Base-by-base conservation (phyloP, 2,113 vertebrate species). In the Tinamus guttatus region DNA sequence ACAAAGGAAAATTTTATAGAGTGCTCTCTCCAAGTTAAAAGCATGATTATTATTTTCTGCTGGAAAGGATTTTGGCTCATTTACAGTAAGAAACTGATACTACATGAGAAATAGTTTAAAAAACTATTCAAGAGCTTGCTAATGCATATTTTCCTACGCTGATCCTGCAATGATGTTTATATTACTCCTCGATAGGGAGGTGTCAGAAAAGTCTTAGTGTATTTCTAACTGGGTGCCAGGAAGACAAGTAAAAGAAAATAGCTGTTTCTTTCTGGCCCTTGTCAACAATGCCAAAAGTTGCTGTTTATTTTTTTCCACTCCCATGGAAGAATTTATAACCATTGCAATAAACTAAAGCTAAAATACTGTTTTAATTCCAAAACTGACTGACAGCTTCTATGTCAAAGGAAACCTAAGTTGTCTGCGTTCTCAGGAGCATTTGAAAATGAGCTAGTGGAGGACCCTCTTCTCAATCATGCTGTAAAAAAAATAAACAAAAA, bases 131-230 rank as follows among this genome's bases (percentile, higher is more conserved):
- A 93, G 94, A 88, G 85, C 74, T 94, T 64, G 85, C 91, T 97
- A 88, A 91, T 87, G 92, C 71, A n/a, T 81, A 92, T 78, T 96
- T 98, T 94, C 94, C 95, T 84, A 11, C 12, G 80, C 59, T 76
- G 91, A 83, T 67, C 80, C 79, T 95, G 94, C 88, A 88, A 68
- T 70, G 71, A 83, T 96, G 93, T 97, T 97, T 96, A 84, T 58
- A 69, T 68, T 91, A 84, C 81, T 82, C 71, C 92, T 91, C 71
- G 81, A 78, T 3, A 71, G 79, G 83, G 86, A 90, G 86, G 87
- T 94, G 96, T 95, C 94, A 97, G 89, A 94, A 97, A 97, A 96
- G 74, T 88, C 96, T 95, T 96, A 93, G 51, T 70, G 79, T 71
- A 70, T 91, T 96, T 97, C 94, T 83, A 94, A 94, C 74, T 84